phyloP scores from a whole-genome alignment of 2,888 invertebrate species.

The Ferrisia virgata region DNA sequence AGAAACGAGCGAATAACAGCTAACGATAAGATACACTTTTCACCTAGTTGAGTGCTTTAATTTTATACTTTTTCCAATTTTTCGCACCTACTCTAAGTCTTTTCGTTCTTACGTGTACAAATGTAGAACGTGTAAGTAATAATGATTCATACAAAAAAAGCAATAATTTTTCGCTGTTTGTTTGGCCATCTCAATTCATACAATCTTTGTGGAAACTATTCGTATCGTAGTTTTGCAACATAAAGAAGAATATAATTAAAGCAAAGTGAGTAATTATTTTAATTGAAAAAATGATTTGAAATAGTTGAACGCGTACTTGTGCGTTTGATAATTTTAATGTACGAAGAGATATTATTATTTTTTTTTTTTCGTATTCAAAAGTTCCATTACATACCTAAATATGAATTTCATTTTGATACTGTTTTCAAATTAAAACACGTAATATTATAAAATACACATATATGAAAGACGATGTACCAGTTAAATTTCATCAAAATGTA shows the following conservation, averaged over 20 bases:
- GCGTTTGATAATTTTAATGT: background rate
- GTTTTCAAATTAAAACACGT: too few relatives aligned
- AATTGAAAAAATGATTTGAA: too few relatives aligned
- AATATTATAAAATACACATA: too few relatives aligned
- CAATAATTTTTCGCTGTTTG: background rate
- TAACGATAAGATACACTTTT: background rate
- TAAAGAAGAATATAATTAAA: background rate
- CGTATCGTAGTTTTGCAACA: background rate
- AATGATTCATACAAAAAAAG: background rate
- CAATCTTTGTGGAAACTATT: background rate
- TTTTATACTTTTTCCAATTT: background rate
- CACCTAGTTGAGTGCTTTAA: too few relatives aligned
- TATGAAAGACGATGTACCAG: too few relatives aligned
- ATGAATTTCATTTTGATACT: too few relatives aligned
- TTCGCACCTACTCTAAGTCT: background rate
- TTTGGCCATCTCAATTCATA: background rate
- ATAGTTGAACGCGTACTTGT: too few relatives aligned
- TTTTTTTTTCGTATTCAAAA: too few relatives aligned
- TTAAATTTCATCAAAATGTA: too few relatives aligned
- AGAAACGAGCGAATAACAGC: background rate
- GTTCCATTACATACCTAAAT: too few relatives aligned
- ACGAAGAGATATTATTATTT: too few relatives aligned
- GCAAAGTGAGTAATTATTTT: too few relatives aligned
- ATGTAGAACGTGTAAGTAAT: background rate
- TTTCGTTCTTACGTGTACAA: background rate